phyloP scores from a whole-genome alignment of 2,888 invertebrate genomes.

The Mayetiola destructor region DNA sequence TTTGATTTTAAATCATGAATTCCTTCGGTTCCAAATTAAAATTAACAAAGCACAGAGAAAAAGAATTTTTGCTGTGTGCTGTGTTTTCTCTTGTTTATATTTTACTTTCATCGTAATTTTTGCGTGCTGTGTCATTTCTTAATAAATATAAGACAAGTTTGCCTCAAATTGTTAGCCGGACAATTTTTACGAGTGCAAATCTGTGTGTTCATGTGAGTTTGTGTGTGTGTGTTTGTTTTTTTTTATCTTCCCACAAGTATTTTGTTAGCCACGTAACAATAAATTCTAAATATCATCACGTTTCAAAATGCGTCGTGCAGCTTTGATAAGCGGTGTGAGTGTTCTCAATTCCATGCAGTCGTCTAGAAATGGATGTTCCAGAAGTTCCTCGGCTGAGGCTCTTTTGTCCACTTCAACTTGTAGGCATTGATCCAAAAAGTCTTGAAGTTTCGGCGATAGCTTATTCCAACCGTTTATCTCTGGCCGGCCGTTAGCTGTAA shows the following conservation, averaged over 20 bases:
- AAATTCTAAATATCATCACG: constrained; percentile 17
- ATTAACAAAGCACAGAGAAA: no score
- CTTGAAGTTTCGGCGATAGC: constrained; percentile 60
- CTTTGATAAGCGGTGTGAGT: constrained; percentile 77
- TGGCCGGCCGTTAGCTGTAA: constrained; percentile 90
- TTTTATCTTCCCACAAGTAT: no score
- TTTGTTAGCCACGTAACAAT: no score
- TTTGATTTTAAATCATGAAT: no score
- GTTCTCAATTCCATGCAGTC: constrained; percentile 68
- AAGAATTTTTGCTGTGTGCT: no score
- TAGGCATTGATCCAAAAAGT: constrained; percentile 77
- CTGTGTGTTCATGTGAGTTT: background rate
- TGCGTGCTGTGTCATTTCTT: no score
- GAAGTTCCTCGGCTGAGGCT: constrained; percentile 71
- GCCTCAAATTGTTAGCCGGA: no score
- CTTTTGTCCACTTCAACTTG: constrained; percentile 81
- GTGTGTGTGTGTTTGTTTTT: background rate
- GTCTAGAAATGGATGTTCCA: constrained; percentile 82
- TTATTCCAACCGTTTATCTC: constrained; percentile 71
- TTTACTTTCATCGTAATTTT: no score
- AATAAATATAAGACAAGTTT: no score
- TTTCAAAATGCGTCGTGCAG: constrained; percentile 72
- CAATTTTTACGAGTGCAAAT: no score
- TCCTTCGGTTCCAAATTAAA: no score
- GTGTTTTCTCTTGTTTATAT: no score